phyloP scores from a whole-genome alignment of 2,888 invertebrate species.

The Eurytoma adleriae region DNA sequence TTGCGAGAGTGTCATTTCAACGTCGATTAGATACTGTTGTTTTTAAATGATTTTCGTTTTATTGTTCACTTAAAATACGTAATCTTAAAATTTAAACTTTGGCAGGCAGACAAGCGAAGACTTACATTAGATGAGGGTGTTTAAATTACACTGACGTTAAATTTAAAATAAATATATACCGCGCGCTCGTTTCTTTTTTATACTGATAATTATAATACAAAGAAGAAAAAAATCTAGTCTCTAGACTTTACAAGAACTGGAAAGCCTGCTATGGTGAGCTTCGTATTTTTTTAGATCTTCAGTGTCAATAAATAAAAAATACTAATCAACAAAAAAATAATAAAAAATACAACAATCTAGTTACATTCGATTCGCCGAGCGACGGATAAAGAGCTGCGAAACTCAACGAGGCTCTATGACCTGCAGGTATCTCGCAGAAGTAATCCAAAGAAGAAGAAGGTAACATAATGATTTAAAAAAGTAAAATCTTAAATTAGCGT shows the following conservation, averaged over 20 bases:
- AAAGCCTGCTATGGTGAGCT: background rate
- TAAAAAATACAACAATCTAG: constrained; percentile 24
- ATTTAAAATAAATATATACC: constrained; percentile 73
- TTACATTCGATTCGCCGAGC: background rate
- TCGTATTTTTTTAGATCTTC: background rate
- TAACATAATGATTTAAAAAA: too few species aligned
- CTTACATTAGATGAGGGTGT: constrained; percentile 57
- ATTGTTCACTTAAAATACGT: constrained; percentile 10
- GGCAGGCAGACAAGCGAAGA: constrained; percentile 67
- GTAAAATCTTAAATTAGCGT: too few species aligned
- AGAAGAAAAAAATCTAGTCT: constrained; percentile 48
- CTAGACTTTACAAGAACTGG: constrained; percentile 44
- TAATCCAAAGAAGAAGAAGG: too few species aligned
- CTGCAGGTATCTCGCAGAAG: too few species aligned
- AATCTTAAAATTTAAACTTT: constrained; percentile 76
- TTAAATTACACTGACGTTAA: constrained; percentile 67
- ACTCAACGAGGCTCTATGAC: too few species aligned
- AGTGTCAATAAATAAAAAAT: constrained; percentile 37
- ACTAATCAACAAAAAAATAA: constrained; percentile 33
- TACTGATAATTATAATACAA: constrained; percentile 72
- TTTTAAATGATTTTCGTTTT: constrained; percentile 19
- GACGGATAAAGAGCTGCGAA: too few species aligned
- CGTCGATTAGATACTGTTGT: background rate
- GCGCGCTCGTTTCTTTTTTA: constrained; percentile 60
- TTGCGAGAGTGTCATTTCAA: constrained; percentile 25